Percentiles rank a stretch among this genome's conserved stretches.
Conservation (phyloP, 2,113 vertebrate species). For the Indicator maculatus region DNA sequence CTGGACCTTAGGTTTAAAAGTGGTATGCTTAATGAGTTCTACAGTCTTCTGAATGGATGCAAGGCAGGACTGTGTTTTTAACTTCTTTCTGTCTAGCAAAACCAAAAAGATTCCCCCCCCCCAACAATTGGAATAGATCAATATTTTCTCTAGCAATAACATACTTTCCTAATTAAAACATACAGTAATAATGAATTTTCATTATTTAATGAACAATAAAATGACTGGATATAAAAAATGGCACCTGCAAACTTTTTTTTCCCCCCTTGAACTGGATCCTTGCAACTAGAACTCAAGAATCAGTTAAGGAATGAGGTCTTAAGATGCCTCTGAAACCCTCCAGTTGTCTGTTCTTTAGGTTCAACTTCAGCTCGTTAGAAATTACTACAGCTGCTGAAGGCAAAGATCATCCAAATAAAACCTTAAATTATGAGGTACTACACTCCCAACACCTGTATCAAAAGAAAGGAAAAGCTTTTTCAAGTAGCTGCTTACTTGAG, state of each 20-base stretch:
- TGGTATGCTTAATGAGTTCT: not conserved
- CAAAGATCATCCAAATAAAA: not conserved
- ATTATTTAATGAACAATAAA: not conserved
- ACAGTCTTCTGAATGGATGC: not conserved
- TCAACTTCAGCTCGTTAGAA: not conserved
- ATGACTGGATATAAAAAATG: not conserved
- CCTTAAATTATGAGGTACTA: not conserved
- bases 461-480: not conserved
- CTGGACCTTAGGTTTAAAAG: not conserved
- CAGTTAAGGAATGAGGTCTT: not conserved
- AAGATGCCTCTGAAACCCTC: not conserved
- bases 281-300: not conserved
- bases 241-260: not conserved
- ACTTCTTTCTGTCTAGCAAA: not conserved
- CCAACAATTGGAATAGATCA: not conserved
- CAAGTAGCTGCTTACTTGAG: not conserved
- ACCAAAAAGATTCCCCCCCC: not conserved
- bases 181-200: rapidly evolving
- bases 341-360: not conserved
- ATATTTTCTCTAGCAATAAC: not conserved
- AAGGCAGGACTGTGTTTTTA: not conserved
- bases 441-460: not conserved
- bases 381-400: not conserved
- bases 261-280: not conserved
- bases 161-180: not conserved